phyloP scores from a whole-genome alignment of 2,888 invertebrate genomes.

The Hyles lineata region DNA sequence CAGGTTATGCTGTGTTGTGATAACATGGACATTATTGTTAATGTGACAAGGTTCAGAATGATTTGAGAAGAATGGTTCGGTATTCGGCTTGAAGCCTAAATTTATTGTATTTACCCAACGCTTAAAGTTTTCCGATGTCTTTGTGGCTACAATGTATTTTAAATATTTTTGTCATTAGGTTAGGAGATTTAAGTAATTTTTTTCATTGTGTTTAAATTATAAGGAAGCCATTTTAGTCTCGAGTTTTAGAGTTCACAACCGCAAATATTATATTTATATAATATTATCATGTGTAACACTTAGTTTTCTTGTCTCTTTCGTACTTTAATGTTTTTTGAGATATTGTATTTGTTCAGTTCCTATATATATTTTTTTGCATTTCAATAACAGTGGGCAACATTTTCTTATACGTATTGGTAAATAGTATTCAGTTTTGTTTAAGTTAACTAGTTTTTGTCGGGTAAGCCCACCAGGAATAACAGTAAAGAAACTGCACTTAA shows the following conservation, averaged over 20 bases:
- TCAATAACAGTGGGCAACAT: too few species aligned
- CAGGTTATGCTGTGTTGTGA: conserved; percentile 2
- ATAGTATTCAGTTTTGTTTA: not conserved
- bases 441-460: not conserved
- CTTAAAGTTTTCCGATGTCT: conserved; percentile 33
- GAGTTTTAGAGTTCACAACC: conserved; percentile 1
- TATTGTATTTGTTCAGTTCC: not conserved
- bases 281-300: not conserved
- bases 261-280: not conserved
- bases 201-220: conserved; percentile 31
- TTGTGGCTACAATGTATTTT: conserved; percentile 35
- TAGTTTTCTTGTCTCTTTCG: not conserved
- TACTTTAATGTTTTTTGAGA: not conserved
- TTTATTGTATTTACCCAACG: conserved; percentile 31
- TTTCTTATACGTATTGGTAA: not conserved
- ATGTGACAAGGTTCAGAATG: conserved; percentile 1
- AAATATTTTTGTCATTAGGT: conserved; percentile 33
- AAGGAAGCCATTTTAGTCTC: conserved; percentile 37
- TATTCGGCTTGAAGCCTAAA: conserved; percentile 33
- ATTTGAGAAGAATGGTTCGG: conserved; percentile 9
- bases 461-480: not conserved
- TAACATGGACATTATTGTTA: not conserved
- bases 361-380: not conserved
- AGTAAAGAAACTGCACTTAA: not conserved
- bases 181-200: conserved; percentile 29